Evolutionary conservation across 2,113 vertebrate genomes (phyloP).

Genomic region (Xenopus borealis): DNA sequence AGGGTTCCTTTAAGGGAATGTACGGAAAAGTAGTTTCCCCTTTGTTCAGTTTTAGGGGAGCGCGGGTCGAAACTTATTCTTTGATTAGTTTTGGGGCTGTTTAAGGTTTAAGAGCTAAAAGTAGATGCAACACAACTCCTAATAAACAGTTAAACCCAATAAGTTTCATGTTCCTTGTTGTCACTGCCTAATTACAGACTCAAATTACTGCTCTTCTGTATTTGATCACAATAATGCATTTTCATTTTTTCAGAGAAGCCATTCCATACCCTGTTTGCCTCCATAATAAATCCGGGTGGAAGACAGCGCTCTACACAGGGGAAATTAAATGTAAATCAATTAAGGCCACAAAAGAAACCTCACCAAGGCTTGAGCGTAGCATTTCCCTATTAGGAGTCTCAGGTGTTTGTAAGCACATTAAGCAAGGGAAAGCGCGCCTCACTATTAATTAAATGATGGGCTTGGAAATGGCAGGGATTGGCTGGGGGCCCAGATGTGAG

Average conservation of each 20-base stretch:
- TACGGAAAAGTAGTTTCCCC: too few relatives aligned
- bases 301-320: constrained; percentile 3
- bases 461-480: constrained; percentile 8
- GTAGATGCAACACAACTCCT: too few relatives aligned
- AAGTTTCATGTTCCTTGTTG: too few relatives aligned
- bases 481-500: constrained; percentile 7
- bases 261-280: background rate
- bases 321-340: constrained; percentile 25
- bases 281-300: background rate
- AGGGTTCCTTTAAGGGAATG: too few relatives aligned
- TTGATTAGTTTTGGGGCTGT: too few relatives aligned
- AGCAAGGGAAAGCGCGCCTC: constrained; percentile 2
- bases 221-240: background rate
- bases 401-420: constrained; percentile 19
- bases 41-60: too few relatives aligned
- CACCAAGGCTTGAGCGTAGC: background rate
- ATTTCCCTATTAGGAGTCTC: background rate
- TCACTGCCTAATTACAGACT: too few relatives aligned
- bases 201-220: background rate
- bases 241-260: too few relatives aligned
- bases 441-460: constrained; percentile 24
- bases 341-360: background rate
- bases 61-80: too few relatives aligned
- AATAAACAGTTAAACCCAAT: too few relatives aligned
- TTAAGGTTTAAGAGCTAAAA: too few relatives aligned